phyloP scores from a whole-genome alignment of 2,113 vertebrate genomes.

The Oreocharis arfaki region DNA sequence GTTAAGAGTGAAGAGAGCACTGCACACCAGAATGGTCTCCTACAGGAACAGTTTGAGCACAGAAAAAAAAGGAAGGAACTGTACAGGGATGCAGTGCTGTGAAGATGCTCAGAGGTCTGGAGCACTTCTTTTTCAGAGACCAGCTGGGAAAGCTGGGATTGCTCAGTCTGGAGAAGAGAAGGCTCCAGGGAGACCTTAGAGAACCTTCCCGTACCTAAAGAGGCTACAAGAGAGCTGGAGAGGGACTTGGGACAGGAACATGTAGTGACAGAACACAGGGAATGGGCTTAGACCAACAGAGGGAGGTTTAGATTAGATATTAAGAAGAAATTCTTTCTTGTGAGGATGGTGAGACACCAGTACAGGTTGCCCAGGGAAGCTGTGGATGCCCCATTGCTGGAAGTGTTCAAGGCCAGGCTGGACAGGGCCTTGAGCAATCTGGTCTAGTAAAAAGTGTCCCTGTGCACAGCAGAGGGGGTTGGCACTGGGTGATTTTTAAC shows the following conservation, averaged over 20 bases:
- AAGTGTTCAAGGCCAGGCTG: background rate
- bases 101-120: background rate
- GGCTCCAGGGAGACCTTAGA: background rate
- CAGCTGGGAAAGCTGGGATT: background rate
- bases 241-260: background rate
- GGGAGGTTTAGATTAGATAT: background rate
- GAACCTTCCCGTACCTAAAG: background rate
- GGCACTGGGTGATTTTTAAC: background rate
- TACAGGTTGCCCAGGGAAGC: background rate
- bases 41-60: background rate
- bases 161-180: background rate
- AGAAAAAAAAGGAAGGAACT: background rate
- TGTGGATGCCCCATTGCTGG: background rate
- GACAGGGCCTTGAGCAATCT: background rate
- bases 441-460: background rate
- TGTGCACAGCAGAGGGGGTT: background rate
- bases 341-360: background rate
- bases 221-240: background rate
- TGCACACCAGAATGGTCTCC: background rate
- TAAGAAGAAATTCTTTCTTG: background rate
- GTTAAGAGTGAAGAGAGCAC: background rate
- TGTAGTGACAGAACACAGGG: background rate
- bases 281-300: background rate
- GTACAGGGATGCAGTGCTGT: background rate
- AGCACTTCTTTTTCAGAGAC: background rate